Percentiles rank a stretch among this genome's conserved stretches.
Conservation (phyloP, 2,113 vertebrate species). For the Nycticebus coucang region DNA sequence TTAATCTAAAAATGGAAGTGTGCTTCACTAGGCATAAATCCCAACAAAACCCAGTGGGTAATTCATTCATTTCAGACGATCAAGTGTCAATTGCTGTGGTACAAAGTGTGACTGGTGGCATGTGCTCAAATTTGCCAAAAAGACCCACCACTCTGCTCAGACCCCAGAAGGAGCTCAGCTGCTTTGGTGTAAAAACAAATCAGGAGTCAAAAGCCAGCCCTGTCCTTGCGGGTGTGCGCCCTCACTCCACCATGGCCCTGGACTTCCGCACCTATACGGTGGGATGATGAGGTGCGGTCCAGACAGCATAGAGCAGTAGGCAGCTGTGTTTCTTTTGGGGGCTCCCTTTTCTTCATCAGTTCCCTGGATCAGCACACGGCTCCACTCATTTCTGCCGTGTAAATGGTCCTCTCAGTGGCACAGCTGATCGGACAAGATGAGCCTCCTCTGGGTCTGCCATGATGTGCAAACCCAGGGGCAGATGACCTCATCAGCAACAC, state of each 20-base stretch:
- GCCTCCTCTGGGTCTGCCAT: neutral
- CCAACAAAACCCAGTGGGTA: neutral
- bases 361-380: neutral
- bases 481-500: neutral
- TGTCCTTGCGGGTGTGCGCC: no score
- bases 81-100: neutral
- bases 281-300: neutral
- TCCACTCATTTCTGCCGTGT: neutral
- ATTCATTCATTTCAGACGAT: neutral
- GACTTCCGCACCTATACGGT: rapidly evolving
- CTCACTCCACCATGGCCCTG: neutral
- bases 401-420: neutral
- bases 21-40: neutral
- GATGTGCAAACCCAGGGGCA: neutral
- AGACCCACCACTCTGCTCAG: neutral
- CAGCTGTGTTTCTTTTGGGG: rapidly evolving
- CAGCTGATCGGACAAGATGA: neutral
- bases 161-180: neutral
- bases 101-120: neutral
- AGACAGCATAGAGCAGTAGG: rapidly evolving
- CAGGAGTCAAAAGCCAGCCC: neutral
- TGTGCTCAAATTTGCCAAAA: neutral
- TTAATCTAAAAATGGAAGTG: neutral
- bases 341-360: no score
- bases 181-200: neutral